Evolutionary conservation across 92 coral and sea anemone species (phyloP).

Genomic region (Heliopora coerulea): DNA sequence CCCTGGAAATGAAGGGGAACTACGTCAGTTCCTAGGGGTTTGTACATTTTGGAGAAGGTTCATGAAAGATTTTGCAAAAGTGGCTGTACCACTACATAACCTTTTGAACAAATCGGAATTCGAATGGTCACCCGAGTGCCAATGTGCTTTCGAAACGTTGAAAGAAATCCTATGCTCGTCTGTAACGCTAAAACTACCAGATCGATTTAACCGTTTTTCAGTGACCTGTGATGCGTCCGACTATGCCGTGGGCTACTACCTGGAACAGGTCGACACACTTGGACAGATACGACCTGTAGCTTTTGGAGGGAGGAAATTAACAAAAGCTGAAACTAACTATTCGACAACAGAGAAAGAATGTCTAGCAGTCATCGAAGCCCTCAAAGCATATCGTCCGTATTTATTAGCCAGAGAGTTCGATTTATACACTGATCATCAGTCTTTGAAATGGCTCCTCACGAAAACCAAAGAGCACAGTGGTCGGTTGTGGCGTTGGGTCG

Average conservation of each 20-base stretch:
- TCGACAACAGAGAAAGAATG: slow-evolving; percentile 61
- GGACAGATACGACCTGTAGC: slow-evolving; percentile 43
- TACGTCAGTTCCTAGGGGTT: slow-evolving; percentile 47
- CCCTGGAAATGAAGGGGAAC: no score
- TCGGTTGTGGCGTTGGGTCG: slow-evolving; percentile 59
- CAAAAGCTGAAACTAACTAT: slow-evolving; percentile 50
- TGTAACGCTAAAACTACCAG: slow-evolving; percentile 46
- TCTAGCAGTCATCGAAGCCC: slow-evolving; percentile 54
- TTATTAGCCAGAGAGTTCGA: slow-evolving; percentile 47
- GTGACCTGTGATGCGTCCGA: slow-evolving; percentile 55
- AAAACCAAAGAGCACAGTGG: slow-evolving; percentile 55
- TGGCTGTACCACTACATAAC: slow-evolving; percentile 50
- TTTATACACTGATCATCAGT: slow-evolving; percentile 47
- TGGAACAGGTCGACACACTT: slow-evolving; percentile 47
- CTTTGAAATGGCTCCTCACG: slow-evolving; percentile 27
- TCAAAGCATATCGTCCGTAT: slow-evolving; percentile 51
- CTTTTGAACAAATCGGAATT: slow-evolving; percentile 52
- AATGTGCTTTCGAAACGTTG: slow-evolving; percentile 43
- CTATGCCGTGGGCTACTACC: slow-evolving; percentile 45
- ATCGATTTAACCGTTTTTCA: slow-evolving; percentile 48
- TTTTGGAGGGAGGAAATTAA: slow-evolving; percentile 51
- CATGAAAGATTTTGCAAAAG: slow-evolving; percentile 53
- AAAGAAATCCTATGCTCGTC: slow-evolving; percentile 48
- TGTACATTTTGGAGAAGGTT: slow-evolving; percentile 58
- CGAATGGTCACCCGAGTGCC: slow-evolving; percentile 51